Evolutionary conservation across 2,797 vertebrate genomes (phyloP), one percentile per base, ranked within the genome.

Genomic region (Sparidentex hasta): DNA sequence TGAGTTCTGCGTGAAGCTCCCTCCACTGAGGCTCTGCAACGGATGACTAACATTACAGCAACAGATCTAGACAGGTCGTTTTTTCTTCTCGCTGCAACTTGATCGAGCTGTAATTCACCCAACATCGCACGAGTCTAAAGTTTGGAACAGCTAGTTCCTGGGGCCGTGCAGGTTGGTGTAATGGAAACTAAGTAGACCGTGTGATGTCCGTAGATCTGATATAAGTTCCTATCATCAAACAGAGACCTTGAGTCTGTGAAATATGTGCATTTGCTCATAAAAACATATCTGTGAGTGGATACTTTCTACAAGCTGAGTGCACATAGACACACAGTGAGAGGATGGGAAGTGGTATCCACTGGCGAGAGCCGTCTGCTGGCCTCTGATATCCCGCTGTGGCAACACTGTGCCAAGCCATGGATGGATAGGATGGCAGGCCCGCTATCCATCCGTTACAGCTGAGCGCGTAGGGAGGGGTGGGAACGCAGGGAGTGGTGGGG

Each of bases 381-480:
- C 72, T 69, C 72, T 59, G 62, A 82, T 77, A 20, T 71, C 72
- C 84, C 5, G 8, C 65, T 69, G 76, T 69, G 74, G 77, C 67
- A 62, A 27, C 43, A 27, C 74, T 62, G 75, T 82, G 85, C 88
- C 88, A 87, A 81, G 52, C 65, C 72, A 9, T 78, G 73, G 83
- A 90, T 85, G 79, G 78, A 90, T 83, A 33, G 80, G 51, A 82
- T 80, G 88, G 80, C 84, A 80, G 72, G 64, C 44, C 63, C 61
- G 66, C 50, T 74, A 64, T 70, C 88, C 83, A 84, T 90, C 82
- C 80, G 46, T 89, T 83, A 91, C 71, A 79, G 82, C 80, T 74
- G 81, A 86, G 80, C 64, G 64, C 51, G 54, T 66, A n/a, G 66
- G 79, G 71, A 55, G 47, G 65, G 70, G 66, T 18, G 29, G 65